A percentile compares a stretch with the other conserved stretches of the same genome.
These are phyloP conservation scores for Thalassarche chlororhynchos DNA, from an alignment of 2,113 vertebrate genomes.

Conservation along the genomic window DNA sequence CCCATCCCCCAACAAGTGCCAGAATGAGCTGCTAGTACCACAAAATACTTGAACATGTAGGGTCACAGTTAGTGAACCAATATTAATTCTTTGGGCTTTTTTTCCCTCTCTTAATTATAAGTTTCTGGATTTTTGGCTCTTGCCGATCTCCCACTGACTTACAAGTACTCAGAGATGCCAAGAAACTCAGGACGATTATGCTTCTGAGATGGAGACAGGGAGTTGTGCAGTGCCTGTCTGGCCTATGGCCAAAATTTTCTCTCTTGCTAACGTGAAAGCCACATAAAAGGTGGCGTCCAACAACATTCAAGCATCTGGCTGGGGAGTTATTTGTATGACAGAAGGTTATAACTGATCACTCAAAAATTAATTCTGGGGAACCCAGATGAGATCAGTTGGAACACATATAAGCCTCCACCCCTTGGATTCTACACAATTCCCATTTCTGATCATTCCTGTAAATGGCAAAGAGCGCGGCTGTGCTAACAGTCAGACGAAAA, in stretches of 20 bases:
- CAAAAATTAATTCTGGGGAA: not conserved
- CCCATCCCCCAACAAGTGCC: not conserved
- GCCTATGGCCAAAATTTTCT: not conserved
- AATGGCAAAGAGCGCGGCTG: not conserved
- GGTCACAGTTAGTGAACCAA: constrained; percentile 16
- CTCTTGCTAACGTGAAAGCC: not conserved
- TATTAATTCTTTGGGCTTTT: not conserved
- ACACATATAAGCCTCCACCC: not conserved
- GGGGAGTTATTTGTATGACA: not conserved
- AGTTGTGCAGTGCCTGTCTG: not conserved
- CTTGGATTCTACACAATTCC: not conserved
- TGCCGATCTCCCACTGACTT: constrained; percentile 3
- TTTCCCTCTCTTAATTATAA: constrained; percentile 1
- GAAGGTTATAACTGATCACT: not conserved
- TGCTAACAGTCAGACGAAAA: not conserved
- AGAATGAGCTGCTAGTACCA: not conserved
- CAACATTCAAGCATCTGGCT: not conserved
- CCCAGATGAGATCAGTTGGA: not conserved
- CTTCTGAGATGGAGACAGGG: not conserved
- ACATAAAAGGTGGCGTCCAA: not conserved
- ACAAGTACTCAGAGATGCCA: not conserved
- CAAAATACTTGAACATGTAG: not conserved
- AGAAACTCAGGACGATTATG: not conserved
- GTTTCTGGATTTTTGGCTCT: constrained; percentile 29
- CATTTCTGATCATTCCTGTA: not conserved